Evolutionary conservation across 2,888 invertebrate genomes (phyloP).

Genomic region (Carcina quercana): DNA sequence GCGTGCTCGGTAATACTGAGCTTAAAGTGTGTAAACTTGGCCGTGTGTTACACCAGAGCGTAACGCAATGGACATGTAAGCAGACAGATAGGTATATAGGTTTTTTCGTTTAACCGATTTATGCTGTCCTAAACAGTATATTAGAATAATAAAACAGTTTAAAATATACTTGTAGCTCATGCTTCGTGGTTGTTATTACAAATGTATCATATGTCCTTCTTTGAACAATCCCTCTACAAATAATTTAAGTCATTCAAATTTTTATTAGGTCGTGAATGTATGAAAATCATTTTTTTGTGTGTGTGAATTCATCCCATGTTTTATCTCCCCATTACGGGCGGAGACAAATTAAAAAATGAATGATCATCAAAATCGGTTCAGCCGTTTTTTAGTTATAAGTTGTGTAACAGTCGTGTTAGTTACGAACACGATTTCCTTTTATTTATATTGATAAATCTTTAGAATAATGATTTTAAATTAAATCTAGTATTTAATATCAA

Average conservation of each 20-base stretch:
- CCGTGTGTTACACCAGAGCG: slow-evolving; percentile 22
- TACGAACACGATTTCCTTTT: too few species aligned
- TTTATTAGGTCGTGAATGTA: not conserved
- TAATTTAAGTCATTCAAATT: not conserved
- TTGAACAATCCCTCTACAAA: not conserved
- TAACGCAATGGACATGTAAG: slow-evolving; percentile 11
- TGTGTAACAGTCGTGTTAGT: too few species aligned
- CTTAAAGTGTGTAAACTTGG: slow-evolving; percentile 21
- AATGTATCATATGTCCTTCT: not conserved
- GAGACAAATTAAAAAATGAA: too few species aligned
- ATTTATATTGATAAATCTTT: too few species aligned
- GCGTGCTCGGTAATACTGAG: slow-evolving; percentile 14
- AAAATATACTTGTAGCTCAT: not conserved
- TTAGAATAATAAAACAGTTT: not conserved
- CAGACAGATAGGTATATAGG: not conserved
- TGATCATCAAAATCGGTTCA: too few species aligned
- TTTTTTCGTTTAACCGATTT: not conserved
- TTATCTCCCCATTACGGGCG: too few species aligned
- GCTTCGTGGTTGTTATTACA: not conserved
- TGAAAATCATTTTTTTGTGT: too few species aligned
- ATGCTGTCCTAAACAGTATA: not conserved
- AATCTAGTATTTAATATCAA: too few species aligned
- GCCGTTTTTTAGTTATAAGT: too few species aligned
- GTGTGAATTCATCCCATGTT: too few species aligned
- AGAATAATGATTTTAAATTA: too few species aligned